These are phyloP conservation scores for Apteryx owenii DNA, from an alignment of 2,113 vertebrate genomes.

Conservation along the genomic window DNA sequence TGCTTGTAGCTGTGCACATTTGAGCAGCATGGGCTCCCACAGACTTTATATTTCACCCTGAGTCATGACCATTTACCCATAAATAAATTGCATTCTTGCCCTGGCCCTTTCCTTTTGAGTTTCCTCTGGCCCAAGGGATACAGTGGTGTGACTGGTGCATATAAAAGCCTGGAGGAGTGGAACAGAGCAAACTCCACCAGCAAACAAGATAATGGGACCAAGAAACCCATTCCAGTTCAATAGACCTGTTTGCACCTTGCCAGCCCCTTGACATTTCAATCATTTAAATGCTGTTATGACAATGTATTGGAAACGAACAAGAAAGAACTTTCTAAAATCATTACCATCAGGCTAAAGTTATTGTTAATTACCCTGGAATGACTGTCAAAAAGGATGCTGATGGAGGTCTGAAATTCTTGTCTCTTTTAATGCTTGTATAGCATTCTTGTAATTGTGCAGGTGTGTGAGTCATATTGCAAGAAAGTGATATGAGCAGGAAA, in stretches of 20 bases:
- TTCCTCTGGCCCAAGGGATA: background rate
- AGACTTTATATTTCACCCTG: background rate
- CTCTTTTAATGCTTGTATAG: background rate
- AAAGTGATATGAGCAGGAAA: background rate
- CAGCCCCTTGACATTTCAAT: background rate
- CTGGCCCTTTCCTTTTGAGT: background rate
- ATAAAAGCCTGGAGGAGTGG: background rate
- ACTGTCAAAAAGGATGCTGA: background rate
- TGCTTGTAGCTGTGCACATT: background rate
- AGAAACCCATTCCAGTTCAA: background rate
- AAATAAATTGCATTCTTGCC: background rate
- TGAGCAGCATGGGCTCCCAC: background rate
- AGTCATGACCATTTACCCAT: background rate
- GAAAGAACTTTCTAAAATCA: background rate
- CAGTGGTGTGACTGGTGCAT: background rate
- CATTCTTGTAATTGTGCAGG: background rate
- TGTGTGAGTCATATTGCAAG: background rate
- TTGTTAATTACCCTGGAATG: background rate
- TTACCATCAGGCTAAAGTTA: background rate
- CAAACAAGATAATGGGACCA: background rate
- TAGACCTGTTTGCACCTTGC: too few relatives aligned
- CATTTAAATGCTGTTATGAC: too few relatives aligned
- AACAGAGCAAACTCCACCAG: background rate
- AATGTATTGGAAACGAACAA: background rate
- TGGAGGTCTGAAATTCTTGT: background rate